These are phyloP conservation scores for Xiphias gladius DNA, from an alignment of 2,113 vertebrate species.

Conservation along the genomic window DNA sequence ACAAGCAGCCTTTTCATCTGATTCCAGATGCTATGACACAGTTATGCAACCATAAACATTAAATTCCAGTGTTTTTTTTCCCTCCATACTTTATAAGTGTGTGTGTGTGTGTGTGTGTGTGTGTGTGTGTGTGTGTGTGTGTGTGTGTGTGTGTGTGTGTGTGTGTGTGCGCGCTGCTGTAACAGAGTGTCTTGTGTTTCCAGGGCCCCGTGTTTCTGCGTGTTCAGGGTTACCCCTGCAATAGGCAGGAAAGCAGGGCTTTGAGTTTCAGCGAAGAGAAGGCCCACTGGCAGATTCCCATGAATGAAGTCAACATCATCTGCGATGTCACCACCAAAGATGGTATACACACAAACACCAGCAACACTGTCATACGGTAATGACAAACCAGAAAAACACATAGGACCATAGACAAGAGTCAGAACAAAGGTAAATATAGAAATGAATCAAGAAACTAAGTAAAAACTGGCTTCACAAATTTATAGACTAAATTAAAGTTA, in stretches of 20 bases:
- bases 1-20: background rate
- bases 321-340: slow-evolving; percentile 89
- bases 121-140: background rate
- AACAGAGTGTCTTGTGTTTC: slow-evolving; percentile 18
- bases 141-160: background rate
- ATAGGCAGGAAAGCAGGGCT: slow-evolving; percentile 89
- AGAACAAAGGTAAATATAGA: too few species aligned
- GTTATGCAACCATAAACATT: background rate
- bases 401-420: too few species aligned
- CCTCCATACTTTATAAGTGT: background rate
- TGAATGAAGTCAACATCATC: slow-evolving; percentile 92
- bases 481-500: too few species aligned
- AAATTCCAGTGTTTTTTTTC: background rate
- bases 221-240: slow-evolving; percentile 90
- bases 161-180: background rate
- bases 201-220: slow-evolving; percentile 93
- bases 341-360: slow-evolving; percentile 80
- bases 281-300: slow-evolving; percentile 91
- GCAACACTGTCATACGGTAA: background rate
- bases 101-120: background rate
- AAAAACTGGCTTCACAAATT: too few species aligned
- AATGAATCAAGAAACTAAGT: too few species aligned
- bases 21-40: background rate
- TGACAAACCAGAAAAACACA: too few species aligned
- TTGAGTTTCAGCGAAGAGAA: slow-evolving; percentile 93